Evolutionary conservation across 2,797 vertebrate genomes (phyloP).

Genomic region (Erpetoichthys calabaricus): DNA sequence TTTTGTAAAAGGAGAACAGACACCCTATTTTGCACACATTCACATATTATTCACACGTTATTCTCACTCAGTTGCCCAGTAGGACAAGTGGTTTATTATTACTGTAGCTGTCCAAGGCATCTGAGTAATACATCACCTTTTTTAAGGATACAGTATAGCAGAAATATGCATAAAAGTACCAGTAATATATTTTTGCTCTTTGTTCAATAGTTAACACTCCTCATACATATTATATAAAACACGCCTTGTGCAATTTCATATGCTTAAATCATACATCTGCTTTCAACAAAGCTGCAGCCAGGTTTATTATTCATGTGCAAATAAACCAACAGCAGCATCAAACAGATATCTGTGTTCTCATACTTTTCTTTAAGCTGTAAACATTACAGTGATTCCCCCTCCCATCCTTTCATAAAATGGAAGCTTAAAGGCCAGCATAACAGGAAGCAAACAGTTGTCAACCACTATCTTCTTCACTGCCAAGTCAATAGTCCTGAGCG

Average conservation of each 20-base stretch:
- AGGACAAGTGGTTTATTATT: constrained; percentile 72
- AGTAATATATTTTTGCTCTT: constrained; percentile 59
- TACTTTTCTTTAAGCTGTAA: constrained; percentile 55
- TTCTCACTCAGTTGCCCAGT: constrained; percentile 32
- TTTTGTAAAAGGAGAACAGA: constrained; percentile 24
- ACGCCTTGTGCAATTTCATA: constrained; percentile 56
- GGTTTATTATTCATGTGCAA: constrained; percentile 49
- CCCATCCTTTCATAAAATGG: constrained; percentile 33
- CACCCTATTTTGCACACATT: constrained; percentile 15
- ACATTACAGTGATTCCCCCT: constrained; percentile 37
- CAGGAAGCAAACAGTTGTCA: constrained; percentile 33
- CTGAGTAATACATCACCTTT: constrained; percentile 59
- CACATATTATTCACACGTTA: constrained; percentile 18
- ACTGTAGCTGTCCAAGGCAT: constrained; percentile 73
- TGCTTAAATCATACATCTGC: constrained; percentile 20
- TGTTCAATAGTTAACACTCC: constrained; percentile 59
- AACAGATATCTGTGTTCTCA: constrained; percentile 28
- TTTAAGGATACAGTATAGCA: constrained; percentile 56
- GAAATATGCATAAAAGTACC: constrained; percentile 70
- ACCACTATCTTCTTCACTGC: constrained; percentile 21
- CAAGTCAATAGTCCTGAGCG: constrained; percentile 30
- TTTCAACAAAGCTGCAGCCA: constrained; percentile 30
- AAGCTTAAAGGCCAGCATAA: constrained; percentile 36
- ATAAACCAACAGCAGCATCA: constrained; percentile 36
- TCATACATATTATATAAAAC: constrained; percentile 43